These are phyloP conservation scores for Morelia viridis DNA, from an alignment of 2,797 vertebrate species.

Conservation along the genomic window DNA sequence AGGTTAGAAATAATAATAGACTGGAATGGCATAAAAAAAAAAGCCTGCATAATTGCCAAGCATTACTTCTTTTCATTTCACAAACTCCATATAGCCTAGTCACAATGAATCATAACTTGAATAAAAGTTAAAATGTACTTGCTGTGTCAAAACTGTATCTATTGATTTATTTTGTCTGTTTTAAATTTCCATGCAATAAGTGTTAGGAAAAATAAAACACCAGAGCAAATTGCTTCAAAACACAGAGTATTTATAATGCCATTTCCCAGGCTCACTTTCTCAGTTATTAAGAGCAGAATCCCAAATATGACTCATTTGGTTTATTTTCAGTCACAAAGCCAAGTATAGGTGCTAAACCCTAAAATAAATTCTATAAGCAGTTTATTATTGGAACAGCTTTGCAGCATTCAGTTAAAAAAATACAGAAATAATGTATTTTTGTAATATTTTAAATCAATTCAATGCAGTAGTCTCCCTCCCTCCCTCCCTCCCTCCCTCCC, in stretches of 20 bases:
- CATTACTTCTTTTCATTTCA: conserved; percentile 55
- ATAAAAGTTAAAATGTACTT: conserved; percentile 45
- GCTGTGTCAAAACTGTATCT: conserved; percentile 50
- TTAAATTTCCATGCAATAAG: conserved; percentile 44
- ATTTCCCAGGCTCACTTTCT: conserved; percentile 61
- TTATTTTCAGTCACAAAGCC: conserved; percentile 41
- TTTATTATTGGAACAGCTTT: conserved; percentile 27
- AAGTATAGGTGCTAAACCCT: conserved; percentile 36
- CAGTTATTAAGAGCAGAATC: conserved; percentile 45
- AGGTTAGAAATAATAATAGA: conserved; percentile 61
- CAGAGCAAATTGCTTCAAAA: conserved; percentile 62
- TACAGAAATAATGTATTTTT: not conserved
- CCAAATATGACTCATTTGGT: conserved; percentile 47
- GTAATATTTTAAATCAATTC: not conserved
- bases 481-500: no score
- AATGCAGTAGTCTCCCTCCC: conserved; percentile 26
- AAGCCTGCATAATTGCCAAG: conserved; percentile 54
- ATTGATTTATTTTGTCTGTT: conserved; percentile 58
- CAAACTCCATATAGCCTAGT: conserved; percentile 21
- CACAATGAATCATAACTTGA: conserved; percentile 40
- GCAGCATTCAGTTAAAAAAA: not conserved
- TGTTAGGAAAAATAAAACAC: conserved; percentile 60
- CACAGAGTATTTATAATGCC: conserved; percentile 44
- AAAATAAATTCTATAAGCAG: conserved; percentile 39
- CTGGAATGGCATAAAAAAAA: conserved; percentile 52